These are phyloP conservation scores for Tetrapedia diversipes DNA, from an alignment of 2,888 invertebrate species.

Conservation along the genomic window DNA sequence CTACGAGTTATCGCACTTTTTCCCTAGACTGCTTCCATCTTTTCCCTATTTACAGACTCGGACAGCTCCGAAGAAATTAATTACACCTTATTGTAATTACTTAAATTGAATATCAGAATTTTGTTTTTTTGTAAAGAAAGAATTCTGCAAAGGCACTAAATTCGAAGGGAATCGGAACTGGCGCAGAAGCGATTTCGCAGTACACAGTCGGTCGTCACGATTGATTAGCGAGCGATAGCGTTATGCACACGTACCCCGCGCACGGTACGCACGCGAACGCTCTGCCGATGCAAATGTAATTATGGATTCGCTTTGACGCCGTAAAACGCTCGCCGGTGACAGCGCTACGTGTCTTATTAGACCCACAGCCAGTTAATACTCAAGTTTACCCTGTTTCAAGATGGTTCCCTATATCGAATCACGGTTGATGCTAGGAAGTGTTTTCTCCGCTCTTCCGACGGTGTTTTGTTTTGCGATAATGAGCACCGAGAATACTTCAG, in stretches of 20 bases:
- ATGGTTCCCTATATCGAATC: constrained; percentile 27
- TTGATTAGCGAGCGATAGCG: constrained; percentile 35
- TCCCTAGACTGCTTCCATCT: not conserved
- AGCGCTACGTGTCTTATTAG: constrained; percentile 38
- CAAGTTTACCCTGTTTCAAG: constrained; percentile 24
- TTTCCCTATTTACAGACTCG: not conserved
- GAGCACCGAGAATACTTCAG: not conserved
- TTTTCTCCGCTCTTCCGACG: too few relatives aligned
- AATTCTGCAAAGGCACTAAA: not conserved
- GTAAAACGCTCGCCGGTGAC: constrained; percentile 42
- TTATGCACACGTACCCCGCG: not conserved
- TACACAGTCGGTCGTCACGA: constrained; percentile 33
- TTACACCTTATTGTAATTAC: too few relatives aligned
- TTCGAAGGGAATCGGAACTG: not conserved
- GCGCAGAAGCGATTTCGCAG: constrained; percentile 13
- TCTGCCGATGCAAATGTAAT: constrained; percentile 45
- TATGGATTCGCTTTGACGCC: constrained; percentile 50
- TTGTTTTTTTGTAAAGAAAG: not conserved
- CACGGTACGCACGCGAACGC: constrained; percentile 37
- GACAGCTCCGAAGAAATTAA: not conserved
- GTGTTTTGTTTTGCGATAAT: not conserved
- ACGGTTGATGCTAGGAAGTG: constrained; percentile 3
- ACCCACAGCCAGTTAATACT: constrained; percentile 21
- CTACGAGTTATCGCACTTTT: constrained; percentile 12
- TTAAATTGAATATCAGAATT: too few relatives aligned